These are phyloP conservation scores for Brachypodius melanocephalos DNA, from an alignment of 2,113 vertebrate genomes.

Conservation along the genomic window DNA sequence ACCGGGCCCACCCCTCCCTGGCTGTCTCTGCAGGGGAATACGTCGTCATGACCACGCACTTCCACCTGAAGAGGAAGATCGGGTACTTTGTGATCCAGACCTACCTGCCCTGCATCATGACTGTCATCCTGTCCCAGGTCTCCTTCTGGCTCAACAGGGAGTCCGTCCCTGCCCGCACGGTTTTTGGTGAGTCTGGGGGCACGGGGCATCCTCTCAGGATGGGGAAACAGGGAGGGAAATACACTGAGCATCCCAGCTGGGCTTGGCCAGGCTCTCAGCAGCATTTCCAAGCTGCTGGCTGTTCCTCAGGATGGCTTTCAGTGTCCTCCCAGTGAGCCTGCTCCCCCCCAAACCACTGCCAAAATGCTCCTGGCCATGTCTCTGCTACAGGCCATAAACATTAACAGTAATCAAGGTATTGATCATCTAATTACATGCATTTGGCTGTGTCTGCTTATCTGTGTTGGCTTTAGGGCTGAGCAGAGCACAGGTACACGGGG, in stretches of 20 bases:
- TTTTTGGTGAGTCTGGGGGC: conserved; percentile 88
- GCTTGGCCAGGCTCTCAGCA: neutral
- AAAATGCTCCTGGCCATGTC: neutral
- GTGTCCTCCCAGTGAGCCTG: neutral
- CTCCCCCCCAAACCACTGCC: neutral
- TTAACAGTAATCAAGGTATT: conserved; percentile 28
- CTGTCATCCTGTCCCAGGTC: conserved; percentile 97
- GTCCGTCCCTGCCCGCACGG: conserved; percentile 93
- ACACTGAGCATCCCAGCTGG: neutral
- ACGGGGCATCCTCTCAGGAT: neutral
- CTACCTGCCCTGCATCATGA: conserved; percentile 99
- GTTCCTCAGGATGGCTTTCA: neutral
- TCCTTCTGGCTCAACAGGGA: conserved; percentile 99
- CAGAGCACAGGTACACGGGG: neutral
- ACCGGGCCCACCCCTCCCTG: neutral
- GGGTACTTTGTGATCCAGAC: conserved; percentile 99
- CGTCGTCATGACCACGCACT: conserved; percentile 98
- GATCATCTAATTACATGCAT: conserved; percentile 15
- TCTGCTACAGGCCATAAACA: conserved; percentile 10
- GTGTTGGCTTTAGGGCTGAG: neutral
- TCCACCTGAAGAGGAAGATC: conserved; percentile 98
- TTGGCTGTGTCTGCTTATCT: conserved; percentile 25
- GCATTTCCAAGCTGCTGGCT: neutral
- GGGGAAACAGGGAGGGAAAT: neutral
- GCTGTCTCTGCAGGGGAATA: conserved; percentile 86